These are phyloP conservation scores for Phodopus roborovskii DNA, from an alignment of 2,113 vertebrate species.

Conservation along the genomic window DNA sequence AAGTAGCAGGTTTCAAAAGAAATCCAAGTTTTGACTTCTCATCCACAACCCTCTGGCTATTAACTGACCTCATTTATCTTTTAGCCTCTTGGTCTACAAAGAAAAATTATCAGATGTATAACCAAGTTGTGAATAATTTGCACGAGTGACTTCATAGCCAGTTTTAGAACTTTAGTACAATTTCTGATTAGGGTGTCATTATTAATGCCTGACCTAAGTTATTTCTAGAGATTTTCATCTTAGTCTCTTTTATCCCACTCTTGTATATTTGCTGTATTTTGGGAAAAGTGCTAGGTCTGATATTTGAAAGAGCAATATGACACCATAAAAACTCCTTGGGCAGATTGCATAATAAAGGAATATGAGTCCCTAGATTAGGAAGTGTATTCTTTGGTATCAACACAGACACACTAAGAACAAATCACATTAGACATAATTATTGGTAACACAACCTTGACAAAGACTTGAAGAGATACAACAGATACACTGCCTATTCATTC, in stretches of 20 bases:
- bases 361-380: not conserved
- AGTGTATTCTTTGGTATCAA: not conserved
- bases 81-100: slow-evolving; percentile 9
- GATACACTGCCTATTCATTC: slow-evolving; percentile 17
- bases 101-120: slow-evolving; percentile 21
- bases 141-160: slow-evolving; percentile 19
- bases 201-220: slow-evolving; percentile 41
- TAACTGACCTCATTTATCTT: slow-evolving; percentile 12
- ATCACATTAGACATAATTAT: not conserved
- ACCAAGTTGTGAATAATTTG: slow-evolving; percentile 40
- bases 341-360: not conserved
- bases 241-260: not conserved
- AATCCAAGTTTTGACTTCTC: not conserved
- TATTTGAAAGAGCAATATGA: not conserved
- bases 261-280: slow-evolving; percentile 29
- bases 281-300: not conserved
- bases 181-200: slow-evolving; percentile 19
- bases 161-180: slow-evolving; percentile 58
- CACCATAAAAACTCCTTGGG: not conserved
- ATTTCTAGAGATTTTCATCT: slow-evolving; percentile 37
- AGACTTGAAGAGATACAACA: slow-evolving; percentile 42
- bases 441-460: not conserved
- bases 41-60: not conserved
- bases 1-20: not conserved
- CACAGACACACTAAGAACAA: not conserved